Base-by-base conservation (phyloP, 1,140 invertebrate species). In the Brachionus rubens region DNA sequence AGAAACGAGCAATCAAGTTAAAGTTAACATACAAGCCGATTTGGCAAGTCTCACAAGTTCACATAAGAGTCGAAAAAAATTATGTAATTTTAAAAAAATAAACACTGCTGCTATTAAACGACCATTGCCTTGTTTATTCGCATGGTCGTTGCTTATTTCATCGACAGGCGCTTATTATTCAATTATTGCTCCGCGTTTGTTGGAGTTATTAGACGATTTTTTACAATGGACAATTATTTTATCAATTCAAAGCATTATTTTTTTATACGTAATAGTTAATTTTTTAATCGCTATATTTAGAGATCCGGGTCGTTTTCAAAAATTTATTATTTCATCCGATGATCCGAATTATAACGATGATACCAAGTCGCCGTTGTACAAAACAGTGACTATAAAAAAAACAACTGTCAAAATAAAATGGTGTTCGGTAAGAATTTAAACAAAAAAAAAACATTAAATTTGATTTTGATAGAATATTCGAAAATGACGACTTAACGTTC, bases 321-420 rank as follows among this genome's bases (percentile, higher is more conserved):
- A 93, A 91, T 33, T 65, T 41, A 94, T 78, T 78, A 26, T 83
- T 96, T 94, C 94, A 80, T 91, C 91, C 86, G 90, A 93, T 87
- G 94, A 96, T 86, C 94, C 98, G 88, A 91, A 94, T 83, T 88
- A 91, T 81, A 93, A 95, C 86, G 96, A 99, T 86, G 96, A 99
- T 86, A 94, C 96, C 82, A 88, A 94, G 80, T 93, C 95, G 76
- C 96, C 96, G 4, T 87, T 99, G 59, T 98, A 98, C 82, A 97
- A 96, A 87, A 98, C 91, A 85, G 92, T 97, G 75, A 94, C 98
- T 86, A 96, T 99, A 76, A 95, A 96, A 87, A 94, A 94, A 68
- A 96, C 98, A 76, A 96, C 93, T 16, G 94, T 99, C 46, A 90
- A 95, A 77, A 98, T 99, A 94, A 99, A 99, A 87, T 99, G 96